phyloP scores from a whole-genome alignment of 92 coral and sea anemone species.

The Blastomussa wellsi region DNA sequence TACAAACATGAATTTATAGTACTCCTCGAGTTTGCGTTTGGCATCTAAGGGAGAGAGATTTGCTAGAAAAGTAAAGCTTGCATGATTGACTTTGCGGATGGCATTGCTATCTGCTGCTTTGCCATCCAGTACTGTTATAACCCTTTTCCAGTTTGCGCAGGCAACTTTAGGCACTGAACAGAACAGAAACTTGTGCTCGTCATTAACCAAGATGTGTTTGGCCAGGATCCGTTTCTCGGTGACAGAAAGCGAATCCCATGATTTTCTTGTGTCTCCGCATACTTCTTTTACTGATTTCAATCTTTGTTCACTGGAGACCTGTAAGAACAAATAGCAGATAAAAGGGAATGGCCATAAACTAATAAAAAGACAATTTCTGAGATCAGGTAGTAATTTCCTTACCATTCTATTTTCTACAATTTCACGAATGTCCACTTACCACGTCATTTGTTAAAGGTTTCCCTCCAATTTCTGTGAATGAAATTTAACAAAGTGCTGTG shows the following conservation, averaged over 20 bases:
- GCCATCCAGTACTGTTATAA: conserved; percentile 66
- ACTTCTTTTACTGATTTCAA: too few relatives aligned
- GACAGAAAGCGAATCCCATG: conserved; percentile 3
- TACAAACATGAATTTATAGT: conserved; percentile 81
- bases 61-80: conserved; percentile 51
- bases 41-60: conserved; percentile 65
- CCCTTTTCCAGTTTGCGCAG: conserved; percentile 85
- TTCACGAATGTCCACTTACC: too few relatives aligned
- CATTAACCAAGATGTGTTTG: conserved; percentile 73
- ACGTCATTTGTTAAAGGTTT: too few relatives aligned
- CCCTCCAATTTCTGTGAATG: too few relatives aligned
- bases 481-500: too few relatives aligned
- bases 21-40: conserved; percentile 51
- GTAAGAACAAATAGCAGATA: too few relatives aligned
- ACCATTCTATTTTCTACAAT: too few relatives aligned
- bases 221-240: conserved; percentile 55
- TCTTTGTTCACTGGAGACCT: too few relatives aligned
- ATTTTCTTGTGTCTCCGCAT: too few relatives aligned
- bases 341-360: too few relatives aligned
- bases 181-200: conserved; percentile 57
- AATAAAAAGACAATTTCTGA: too few relatives aligned
- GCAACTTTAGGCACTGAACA: conserved; percentile 84
- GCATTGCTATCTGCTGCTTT: conserved; percentile 40
- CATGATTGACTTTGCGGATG: conserved; percentile 59
- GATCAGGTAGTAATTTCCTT: too few relatives aligned